These are phyloP conservation scores for Poecilia picta DNA, from an alignment of 2,797 vertebrate genomes.

Conservation along the genomic window DNA sequence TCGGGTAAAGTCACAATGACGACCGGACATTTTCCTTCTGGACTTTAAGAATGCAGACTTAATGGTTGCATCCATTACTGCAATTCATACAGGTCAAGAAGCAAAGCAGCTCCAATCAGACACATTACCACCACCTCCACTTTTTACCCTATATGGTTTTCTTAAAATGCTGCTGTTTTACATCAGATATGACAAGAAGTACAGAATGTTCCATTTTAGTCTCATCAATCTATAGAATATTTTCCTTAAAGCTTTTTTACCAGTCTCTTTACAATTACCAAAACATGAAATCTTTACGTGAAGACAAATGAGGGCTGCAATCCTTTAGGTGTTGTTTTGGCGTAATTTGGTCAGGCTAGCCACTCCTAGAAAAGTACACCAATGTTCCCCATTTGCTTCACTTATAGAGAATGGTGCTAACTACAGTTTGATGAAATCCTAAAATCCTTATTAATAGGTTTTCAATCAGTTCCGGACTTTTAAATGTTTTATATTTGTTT, in stretches of 20 bases:
- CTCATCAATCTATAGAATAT: background rate
- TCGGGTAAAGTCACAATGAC: background rate
- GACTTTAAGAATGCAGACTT: background rate
- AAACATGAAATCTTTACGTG: background rate
- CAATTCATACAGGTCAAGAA: background rate
- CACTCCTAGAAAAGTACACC: background rate
- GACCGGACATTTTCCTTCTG: background rate
- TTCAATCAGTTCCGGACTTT: background rate
- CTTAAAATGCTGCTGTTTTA: background rate
- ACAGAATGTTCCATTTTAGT: background rate
- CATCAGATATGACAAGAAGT: background rate
- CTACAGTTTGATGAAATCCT: background rate
- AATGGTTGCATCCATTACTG: background rate
- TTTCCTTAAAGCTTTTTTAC: background rate
- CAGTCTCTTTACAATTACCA: background rate
- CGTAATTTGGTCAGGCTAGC: background rate
- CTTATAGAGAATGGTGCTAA: background rate
- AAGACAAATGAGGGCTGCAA: background rate
- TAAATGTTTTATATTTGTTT: background rate
- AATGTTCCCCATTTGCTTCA: background rate
- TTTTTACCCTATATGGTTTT: background rate
- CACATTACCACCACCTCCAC: background rate
- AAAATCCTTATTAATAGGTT: background rate
- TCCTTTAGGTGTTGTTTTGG: background rate
- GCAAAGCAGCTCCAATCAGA: background rate